Base-by-base conservation (phyloP, 2,113 vertebrate genomes). In the Piaya cayana region DNA sequence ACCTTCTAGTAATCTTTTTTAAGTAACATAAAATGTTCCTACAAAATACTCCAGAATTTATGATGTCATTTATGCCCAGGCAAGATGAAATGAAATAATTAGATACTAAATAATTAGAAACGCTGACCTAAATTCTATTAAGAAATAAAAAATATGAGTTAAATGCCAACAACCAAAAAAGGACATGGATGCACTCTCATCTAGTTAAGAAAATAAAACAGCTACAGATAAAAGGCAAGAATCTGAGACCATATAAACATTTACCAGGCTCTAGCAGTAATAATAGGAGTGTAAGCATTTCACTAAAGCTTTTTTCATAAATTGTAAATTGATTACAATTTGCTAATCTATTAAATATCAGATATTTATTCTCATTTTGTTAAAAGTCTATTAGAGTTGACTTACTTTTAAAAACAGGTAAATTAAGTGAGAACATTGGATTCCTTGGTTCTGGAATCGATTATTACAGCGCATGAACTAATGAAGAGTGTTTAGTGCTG, bases 361-460 rank as follows among this genome's bases (percentile, higher is more conserved):
- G 26, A 5, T 26, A 67, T 86, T 90, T 1, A 5, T 86, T 91
- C 95, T 90, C 11, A 19, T 69, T 78, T 93, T 84, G 91, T 93
- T 93, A 67, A 70, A 92, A 83, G 12, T 43, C 2, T 25, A 9
- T 69, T 93, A 81, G 63, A 78, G 42, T 30, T 90, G 6, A 0
- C 2, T 91, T 9, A 19, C 43, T 50, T 91, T 92, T 82, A 69
- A 96, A 95, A 92, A 80, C n/a, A 90, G 37, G 42, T 3, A 76
- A 88, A 92, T 74, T 68, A 92, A 49, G 25, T 58, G 55, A 72
- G 55, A 78, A 91, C 75, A 71, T n/a, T 80, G 39, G 16, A 82
- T 94, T 84, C 88, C 37, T 94, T 89, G 69, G 82, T 95, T 90
- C 55, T 74, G 50, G 10, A 91, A 49, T 60, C 64, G 34, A 90